Base-by-base conservation (phyloP, 2,797 vertebrate genomes). In the Myotis pilosus region DNA sequence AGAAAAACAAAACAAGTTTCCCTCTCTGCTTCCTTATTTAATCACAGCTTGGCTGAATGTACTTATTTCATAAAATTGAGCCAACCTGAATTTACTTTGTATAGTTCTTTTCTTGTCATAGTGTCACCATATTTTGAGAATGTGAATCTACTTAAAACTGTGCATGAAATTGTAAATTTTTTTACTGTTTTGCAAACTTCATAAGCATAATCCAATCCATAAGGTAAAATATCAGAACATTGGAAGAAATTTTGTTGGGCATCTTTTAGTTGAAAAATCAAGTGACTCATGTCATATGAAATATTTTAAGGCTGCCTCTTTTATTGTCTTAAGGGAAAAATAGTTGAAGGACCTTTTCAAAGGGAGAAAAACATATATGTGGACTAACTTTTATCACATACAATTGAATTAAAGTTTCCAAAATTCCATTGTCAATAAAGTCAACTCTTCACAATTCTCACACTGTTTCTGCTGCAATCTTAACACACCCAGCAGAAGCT, bases 11-110 rank as follows among this genome's bases (percentile, higher is more conserved):
- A 80, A 76, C 30, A 28, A 10, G 17, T 86, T 91, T 79, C 87
- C 23, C 16, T 91, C 23, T 38, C 84, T 89, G 57, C 20, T 17
- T 87, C 62, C 19, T 82, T 53, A 30, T 82, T 53, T 87, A 92
- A 60, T 87, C 64, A 74, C 12, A 83, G 28, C 17, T 94, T 57
- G 5, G 8, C 17, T 33, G 62, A 80, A 90, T 87, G 68, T 74
- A 38, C 20, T 85, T 92, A 92, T 51, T 89, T 92, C 36, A 78
- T 72, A 87, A 69, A 79, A 64, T 51, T 82, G 53, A 81, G 10
- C 60, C 71, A 51, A 81, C 13, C 22, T 75, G 49, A 88, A 69
- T 69, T 85, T 88, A 93, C 36, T 38, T 75, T 85, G 44, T 62
- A 72, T 44, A 57, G 11, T 89, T 95, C 66, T 33, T 30, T 83